Percentiles rank a stretch among this genome's conserved stretches.
Evolutionary conservation across 2,797 vertebrate genomes (phyloP).

Genomic region (Megaceryle alcyon): DNA sequence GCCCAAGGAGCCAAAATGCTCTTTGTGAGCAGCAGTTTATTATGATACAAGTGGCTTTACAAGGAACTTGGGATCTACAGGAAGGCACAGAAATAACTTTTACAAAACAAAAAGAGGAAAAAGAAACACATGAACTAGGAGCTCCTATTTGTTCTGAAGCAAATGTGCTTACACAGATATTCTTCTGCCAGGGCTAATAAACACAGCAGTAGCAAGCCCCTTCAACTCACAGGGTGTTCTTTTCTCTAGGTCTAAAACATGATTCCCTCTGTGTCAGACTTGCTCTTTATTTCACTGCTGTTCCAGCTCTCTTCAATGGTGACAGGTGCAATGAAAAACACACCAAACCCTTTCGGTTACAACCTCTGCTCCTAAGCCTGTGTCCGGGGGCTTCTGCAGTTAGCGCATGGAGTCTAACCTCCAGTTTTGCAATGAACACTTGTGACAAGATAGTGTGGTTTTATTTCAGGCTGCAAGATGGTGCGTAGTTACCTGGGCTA

Average conservation of each 20-base stretch:
- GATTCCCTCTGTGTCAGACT: neutral
- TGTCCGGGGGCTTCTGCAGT: neutral
- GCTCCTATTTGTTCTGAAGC: neutral
- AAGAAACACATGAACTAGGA: neutral
- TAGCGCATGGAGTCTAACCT: neutral
- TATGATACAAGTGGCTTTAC: neutral
- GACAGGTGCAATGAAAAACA: neutral
- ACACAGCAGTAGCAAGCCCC: neutral
- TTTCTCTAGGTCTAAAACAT: neutral
- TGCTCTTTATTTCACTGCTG: neutral
- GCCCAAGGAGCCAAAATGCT: neutral
- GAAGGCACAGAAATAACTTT: neutral
- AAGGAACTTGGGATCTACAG: neutral
- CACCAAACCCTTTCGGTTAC: neutral
- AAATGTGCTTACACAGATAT: neutral
- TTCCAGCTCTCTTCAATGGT: neutral
- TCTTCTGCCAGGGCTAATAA: neutral
- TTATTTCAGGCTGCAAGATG: neutral
- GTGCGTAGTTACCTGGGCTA: neutral
- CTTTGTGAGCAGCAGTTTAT: neutral
- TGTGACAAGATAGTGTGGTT: neutral
- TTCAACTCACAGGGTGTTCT: neutral
- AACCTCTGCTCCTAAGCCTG: neutral
- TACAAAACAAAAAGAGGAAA: neutral
- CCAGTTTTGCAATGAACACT: neutral